Base-by-base conservation (phyloP, 1,140 invertebrate species). In the Apis dorsata region DNA sequence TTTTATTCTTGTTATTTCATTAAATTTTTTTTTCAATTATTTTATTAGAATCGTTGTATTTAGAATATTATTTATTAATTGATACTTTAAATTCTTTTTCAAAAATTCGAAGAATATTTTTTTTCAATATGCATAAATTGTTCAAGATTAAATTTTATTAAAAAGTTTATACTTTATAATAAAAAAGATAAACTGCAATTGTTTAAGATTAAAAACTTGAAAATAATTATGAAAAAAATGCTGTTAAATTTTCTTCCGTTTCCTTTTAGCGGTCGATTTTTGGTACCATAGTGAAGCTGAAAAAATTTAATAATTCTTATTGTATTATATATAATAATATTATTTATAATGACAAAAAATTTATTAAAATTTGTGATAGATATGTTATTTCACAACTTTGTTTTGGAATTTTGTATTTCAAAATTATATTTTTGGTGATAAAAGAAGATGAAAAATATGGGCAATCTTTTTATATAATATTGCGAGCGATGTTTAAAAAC, bases 321-420 rank as follows among this genome's bases (percentile, higher is more conserved):
- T 66, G 44, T 10, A 74, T 65, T 66, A 69, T 7, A 17, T 49
- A 49, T 13, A 24, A 21, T 24, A 76, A 53, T 65, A 24, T 1
- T 65, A 17, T 0, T 51, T 28, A n/a, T 9, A 51, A 13, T 13
- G 12, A 49, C 17, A 65, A 19, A 44, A 55, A 66, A 74, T 15
- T 66, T 19, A 24, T 10, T 57, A n/a, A 28, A 74, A 57, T 74
- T 57, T 44, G 24, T 24, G 12, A 59, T 17, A 60, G 17, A 60
- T 12, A 21, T 10, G n/a, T n/a, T 78, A 59, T 69, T n/a, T 13
- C 24, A 51, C 15, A 21, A 55, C 15, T 55, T 78, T 44, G 17
- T 55, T 78, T 49, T 80, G 70, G 70, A 80, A 84, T 80, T 84
- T 84, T 80, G 78, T 80, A 80, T 84, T 84, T 63, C 34, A 51